Evolutionary conservation across 2,113 vertebrate species (phyloP).

Genomic region (Thunnus maccoyii): DNA sequence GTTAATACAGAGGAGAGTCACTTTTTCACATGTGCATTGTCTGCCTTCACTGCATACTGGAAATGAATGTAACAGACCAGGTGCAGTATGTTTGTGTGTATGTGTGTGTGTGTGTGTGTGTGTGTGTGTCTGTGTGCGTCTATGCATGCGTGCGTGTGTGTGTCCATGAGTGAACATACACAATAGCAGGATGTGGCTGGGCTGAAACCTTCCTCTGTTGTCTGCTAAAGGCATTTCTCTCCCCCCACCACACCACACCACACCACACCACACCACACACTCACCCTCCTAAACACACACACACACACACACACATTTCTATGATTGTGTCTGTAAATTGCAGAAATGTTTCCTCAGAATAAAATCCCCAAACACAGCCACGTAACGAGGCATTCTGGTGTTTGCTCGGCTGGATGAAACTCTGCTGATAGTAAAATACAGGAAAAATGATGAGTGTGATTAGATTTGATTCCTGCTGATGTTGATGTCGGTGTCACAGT

Average conservation of each 20-base stretch:
- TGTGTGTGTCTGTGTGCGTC: neutral
- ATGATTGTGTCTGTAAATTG: neutral
- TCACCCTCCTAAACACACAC: neutral
- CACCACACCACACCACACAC: slow-evolving; percentile 2
- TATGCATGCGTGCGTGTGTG: slow-evolving; percentile 25
- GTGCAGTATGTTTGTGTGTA: neutral
- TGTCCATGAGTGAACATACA: slow-evolving; percentile 54
- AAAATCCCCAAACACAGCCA: neutral
- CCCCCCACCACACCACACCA: no score
- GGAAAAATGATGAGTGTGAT: slow-evolving; percentile 2
- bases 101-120: neutral
- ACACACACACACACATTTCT: slow-evolving; percentile 18
- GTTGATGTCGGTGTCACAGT: slow-evolving; percentile 34
- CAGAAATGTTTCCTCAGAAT: slow-evolving; percentile 26
- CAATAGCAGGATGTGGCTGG: slow-evolving; percentile 80
- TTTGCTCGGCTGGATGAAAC: neutral
- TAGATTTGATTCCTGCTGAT: slow-evolving; percentile 10
- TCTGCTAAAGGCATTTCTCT: slow-evolving; percentile 60
- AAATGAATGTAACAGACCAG: slow-evolving; percentile 21
- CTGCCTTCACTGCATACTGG: neutral
- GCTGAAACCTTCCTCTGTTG: slow-evolving; percentile 68
- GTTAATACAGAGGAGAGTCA: no score
- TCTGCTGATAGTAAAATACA: neutral
- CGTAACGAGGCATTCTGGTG: neutral
- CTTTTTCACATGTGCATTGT: neutral